phyloP scores from a whole-genome alignment of 2,888 invertebrate species.

The Habroteleia sp. region DNA sequence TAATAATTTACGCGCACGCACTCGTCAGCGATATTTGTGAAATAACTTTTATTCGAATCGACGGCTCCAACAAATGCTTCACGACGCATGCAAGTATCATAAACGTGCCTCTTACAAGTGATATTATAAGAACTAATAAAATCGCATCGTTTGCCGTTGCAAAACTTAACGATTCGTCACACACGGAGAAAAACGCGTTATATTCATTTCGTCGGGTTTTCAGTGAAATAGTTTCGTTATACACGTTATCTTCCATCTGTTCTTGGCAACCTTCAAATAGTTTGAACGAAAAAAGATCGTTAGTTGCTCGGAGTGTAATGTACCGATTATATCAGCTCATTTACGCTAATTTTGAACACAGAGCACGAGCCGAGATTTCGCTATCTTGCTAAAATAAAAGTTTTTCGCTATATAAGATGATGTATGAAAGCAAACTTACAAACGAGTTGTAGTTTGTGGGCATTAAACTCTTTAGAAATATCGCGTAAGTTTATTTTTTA shows the following conservation, averaged over 20 bases:
- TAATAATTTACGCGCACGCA: background rate
- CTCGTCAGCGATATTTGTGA: constrained; percentile 24
- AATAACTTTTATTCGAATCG: constrained; percentile 30
- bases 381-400: constrained; percentile 66
- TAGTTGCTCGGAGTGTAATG: constrained; percentile 66
- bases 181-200: constrained; percentile 40
- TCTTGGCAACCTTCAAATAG: constrained; percentile 65
- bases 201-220: constrained; percentile 59
- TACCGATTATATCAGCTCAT: constrained; percentile 66
- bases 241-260: constrained; percentile 63
- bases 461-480: constrained; percentile 61
- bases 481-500: constrained; percentile 42
- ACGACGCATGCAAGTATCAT: constrained; percentile 43
- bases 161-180: constrained; percentile 56
- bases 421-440: constrained; percentile 66
- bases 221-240: constrained; percentile 56
- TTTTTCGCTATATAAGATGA: constrained; percentile 64
- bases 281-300: constrained; percentile 66
- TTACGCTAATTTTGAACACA: constrained; percentile 66
- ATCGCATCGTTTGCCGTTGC: constrained; percentile 45
- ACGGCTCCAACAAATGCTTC: constrained; percentile 14
- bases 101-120: constrained; percentile 26
- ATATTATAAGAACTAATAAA: constrained; percentile 41
- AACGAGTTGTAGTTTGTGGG: constrained; percentile 56
- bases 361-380: constrained; percentile 63